These are phyloP conservation scores for Carcina quercana DNA, from an alignment of 2,888 invertebrate genomes.

Conservation along the genomic window DNA sequence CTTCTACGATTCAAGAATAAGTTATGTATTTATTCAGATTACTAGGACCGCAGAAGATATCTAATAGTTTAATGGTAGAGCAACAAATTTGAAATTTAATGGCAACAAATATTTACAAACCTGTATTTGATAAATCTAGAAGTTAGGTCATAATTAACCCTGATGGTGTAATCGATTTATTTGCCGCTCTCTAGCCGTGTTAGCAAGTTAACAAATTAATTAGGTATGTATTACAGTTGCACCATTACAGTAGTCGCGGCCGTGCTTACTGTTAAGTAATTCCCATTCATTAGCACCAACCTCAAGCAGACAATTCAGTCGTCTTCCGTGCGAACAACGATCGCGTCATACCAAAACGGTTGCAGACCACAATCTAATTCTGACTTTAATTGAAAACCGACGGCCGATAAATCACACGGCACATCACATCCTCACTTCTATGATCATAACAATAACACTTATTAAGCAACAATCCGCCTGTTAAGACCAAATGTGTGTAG, in stretches of 20 bases:
- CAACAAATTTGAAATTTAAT: no score
- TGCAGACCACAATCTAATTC: constrained; percentile 1
- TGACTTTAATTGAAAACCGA: constrained; percentile 4
- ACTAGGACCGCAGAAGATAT: no score
- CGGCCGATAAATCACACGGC: no score
- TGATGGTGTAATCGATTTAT: no score
- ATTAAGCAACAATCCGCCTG: constrained; percentile 4
- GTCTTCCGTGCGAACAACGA: constrained; percentile 10
- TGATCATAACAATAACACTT: constrained; percentile 2
- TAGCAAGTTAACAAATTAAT: constrained; percentile 3
- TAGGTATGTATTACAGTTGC: constrained; percentile 3
- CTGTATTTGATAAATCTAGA: no score
- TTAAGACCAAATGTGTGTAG: constrained; percentile 9
- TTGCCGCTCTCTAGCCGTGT: no score
- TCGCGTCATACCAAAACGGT: constrained; percentile 5
- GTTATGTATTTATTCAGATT: no score
- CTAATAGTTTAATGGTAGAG: no score
- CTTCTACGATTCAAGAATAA: no score
- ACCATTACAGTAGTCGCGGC: constrained; percentile 6
- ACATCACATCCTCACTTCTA: neutral
- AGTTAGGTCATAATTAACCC: no score
- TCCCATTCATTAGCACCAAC: constrained; percentile 23
- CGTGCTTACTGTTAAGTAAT: constrained; percentile 20
- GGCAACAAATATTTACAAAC: no score
- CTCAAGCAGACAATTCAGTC: constrained; percentile 7